These are phyloP conservation scores for Sinhomidia bicolor DNA, from an alignment of 2,888 invertebrate genomes.

Conservation along the genomic window DNA sequence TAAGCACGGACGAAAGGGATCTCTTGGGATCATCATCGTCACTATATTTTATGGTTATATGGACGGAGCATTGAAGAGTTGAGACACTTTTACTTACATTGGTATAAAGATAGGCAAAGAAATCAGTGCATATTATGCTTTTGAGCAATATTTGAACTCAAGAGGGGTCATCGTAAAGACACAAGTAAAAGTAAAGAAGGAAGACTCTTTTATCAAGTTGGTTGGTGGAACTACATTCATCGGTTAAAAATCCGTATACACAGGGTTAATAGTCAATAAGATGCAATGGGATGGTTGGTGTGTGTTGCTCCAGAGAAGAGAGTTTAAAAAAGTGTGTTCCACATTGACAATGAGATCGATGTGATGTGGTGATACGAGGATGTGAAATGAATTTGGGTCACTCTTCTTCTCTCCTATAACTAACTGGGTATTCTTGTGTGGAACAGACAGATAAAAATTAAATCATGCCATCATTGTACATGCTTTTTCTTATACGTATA, in stretches of 20 bases:
- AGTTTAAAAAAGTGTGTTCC: constrained; percentile 7
- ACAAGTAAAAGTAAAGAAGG: constrained; percentile 22
- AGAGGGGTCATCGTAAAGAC: constrained; percentile 29
- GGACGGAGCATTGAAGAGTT: neutral
- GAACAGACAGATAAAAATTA: constrained; percentile 23
- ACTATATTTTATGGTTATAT: neutral
- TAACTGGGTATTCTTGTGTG: neutral
- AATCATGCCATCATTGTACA: constrained; percentile 20
- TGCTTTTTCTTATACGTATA: too few species aligned
- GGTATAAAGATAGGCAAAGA: too few species aligned
- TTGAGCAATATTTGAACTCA: neutral
- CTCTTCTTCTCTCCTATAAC: neutral
- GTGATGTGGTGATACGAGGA: constrained; percentile 26
- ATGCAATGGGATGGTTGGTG: neutral
- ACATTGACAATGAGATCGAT: constrained; percentile 54
- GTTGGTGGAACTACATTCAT: neutral
- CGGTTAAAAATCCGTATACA: neutral
- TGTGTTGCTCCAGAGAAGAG: neutral
- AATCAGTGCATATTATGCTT: neutral
- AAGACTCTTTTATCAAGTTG: neutral
- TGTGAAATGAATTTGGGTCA: constrained; percentile 67
- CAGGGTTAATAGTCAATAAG: constrained; percentile 25
- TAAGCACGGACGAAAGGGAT: neutral
- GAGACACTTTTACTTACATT: constrained; percentile 39
- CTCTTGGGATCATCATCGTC: neutral